Conservation (phyloP, 2,797 vertebrate species). For the Lophius americanus region DNA sequence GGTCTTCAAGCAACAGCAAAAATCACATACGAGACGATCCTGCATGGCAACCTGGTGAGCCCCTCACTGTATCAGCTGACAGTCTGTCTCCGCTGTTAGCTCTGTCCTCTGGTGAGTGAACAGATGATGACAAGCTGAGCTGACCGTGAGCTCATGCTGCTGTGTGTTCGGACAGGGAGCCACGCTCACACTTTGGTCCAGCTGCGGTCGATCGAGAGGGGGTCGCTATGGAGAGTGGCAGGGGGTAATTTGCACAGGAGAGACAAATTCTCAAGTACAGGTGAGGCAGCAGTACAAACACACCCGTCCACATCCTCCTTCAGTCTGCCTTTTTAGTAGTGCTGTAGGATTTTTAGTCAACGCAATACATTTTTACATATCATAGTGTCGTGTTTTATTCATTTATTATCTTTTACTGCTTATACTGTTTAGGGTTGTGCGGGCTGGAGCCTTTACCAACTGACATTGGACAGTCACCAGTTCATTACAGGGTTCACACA, state of each 20-base stretch:
- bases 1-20: conserved; percentile 89
- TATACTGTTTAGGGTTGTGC: too few relatives aligned
- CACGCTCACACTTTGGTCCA: conserved; percentile 95
- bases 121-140: conserved; percentile 48
- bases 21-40: conserved; percentile 88
- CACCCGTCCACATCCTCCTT: too few relatives aligned
- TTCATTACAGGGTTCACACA: too few relatives aligned
- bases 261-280: conserved; percentile 93
- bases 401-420: too few relatives aligned
- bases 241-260: conserved; percentile 93
- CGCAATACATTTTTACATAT: neutral
- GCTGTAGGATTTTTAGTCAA: neutral
- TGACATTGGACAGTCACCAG: too few relatives aligned
- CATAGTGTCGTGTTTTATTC: neutral
- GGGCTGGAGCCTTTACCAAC: too few relatives aligned
- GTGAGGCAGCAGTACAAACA: conserved; percentile 60
- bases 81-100: conserved; percentile 28
- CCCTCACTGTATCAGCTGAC: conserved; percentile 3
- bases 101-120: conserved; percentile 38
- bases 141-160: conserved; percentile 53
- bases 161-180: conserved; percentile 83
- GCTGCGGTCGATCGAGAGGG: conserved; percentile 91
- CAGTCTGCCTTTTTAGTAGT: too few relatives aligned
- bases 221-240: conserved; percentile 94
- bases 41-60: conserved; percentile 89